Evolutionary conservation across 2,888 invertebrate genomes (phyloP), one percentile per base, ranked within the genome.

Genomic region (Andrena flavipes): DNA sequence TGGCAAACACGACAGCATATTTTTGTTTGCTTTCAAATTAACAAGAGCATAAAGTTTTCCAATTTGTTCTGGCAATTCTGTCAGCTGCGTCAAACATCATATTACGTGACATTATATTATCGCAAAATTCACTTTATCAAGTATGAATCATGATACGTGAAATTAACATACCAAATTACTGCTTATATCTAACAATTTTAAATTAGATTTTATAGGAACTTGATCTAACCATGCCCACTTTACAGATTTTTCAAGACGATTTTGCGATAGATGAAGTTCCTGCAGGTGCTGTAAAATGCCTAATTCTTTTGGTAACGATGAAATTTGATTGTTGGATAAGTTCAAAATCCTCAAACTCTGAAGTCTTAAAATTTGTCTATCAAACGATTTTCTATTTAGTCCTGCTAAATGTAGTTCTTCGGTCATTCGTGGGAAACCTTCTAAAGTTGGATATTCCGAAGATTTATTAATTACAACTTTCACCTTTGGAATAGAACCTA

Each of bases 381-480:
- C 96, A 79, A 97, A 95, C 80, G 96, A 96, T 87, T 95, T 95
- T 77, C 96, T 92, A 67, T 95, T 94, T 23, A 97, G 94, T 62
- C 95, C 96, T 85, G 94, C 95, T 16, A 97, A 95, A 81, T 95
- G 93, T 10, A 97, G 94, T 5, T 94, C 94, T 92, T 96, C 96
- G 10, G 97, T 94, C 1, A 96, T 96, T 88, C 96, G 95, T 10
- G 97, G 97, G 70, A 97, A 96, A 8, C 97, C 97, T 92, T 96
- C 95, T 5, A 94, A 87, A 0, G 94, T 90, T 0, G 97, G 97
- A 93, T 97, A 97, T 29, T 97, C 96, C 16, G 96, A 95, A 62
- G 96, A 94, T 82, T 95, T 95, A 64, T 92, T 94, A 29, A 97
- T 95, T 0, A 95, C 92, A 84, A 97, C 93, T 91, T 96, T 97